Evolutionary conservation across 2,113 vertebrate genomes (phyloP), one percentile per base, ranked within the genome.

Genomic region (Chloroceryle aenea): DNA sequence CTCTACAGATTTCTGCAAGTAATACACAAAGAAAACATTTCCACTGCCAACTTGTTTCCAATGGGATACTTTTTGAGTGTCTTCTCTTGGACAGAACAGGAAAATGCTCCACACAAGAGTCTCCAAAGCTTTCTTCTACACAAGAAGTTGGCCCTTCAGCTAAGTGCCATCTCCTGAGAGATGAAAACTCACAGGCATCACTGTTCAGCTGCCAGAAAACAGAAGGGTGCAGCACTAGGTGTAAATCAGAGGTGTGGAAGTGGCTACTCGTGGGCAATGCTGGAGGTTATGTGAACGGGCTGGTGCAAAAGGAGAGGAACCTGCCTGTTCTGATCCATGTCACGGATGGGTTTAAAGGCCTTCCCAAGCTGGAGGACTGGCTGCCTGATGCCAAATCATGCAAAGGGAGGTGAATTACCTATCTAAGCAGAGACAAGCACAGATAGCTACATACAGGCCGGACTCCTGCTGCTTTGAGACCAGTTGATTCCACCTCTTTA

Each of bases 401-500:
- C 27, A 25, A 38, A 48, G 3, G 27, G 78, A 91, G 79, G 4
- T 8, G 30, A 85, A n/a, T 12, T 36, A 45, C 32, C 81, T 42
- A 10, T 32, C 26, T 13, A 43, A 77, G 72, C 64, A 78, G 82
- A 56, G 58, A 40, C 15, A 53, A 69, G 69, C 55, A 55, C 42
- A 87, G 30, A 20, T 0, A 23, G 80, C 23, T 91, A 98, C 98
- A 0, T 97, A 98, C 98, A 93, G 98, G 98, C 94, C 98, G 97
- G 97, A 98, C 95, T 95, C 90, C 97, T 3, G 95, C 97, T 77
- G 96, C 87, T 53, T 98, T 98, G 62, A 87, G 87, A 75, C 98
- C 98, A 0, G 62, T 12, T 0, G 94, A 82, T 52, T 99, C 99
- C 1, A 95, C 97, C 18, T 99, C 99, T 16, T 97, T 99, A 30